Conservation (phyloP, 2,113 vertebrate species). For the Elachura formosa region DNA sequence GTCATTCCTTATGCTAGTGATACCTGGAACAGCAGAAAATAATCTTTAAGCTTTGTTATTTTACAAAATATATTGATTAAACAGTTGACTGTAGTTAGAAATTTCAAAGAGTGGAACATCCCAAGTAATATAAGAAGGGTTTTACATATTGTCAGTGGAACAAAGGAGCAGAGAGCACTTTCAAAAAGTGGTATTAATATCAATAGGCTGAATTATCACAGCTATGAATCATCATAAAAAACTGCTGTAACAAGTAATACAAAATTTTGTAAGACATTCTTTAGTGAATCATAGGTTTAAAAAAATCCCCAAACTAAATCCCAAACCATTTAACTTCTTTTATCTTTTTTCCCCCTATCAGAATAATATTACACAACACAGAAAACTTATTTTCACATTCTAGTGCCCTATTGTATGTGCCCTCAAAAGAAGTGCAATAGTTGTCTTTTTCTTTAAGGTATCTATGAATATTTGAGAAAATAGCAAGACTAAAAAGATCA, state of each 20-base stretch:
- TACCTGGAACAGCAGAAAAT: background rate
- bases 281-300: background rate
- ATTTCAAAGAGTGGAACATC: background rate
- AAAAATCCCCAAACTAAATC: background rate
- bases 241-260: background rate
- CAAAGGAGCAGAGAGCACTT: background rate
- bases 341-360: background rate
- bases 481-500: background rate
- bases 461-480: background rate
- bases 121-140: background rate
- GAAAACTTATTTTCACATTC: background rate
- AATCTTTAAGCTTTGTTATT: background rate
- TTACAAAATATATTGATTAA: background rate
- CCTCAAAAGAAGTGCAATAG: background rate
- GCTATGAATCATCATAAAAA: conserved; percentile 14
- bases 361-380: background rate
- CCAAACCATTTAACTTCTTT: background rate
- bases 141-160: background rate
- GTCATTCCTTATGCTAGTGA: background rate
- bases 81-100: background rate
- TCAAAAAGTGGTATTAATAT: conserved; percentile 26
- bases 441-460: background rate
- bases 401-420: background rate
- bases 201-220: conserved; percentile 19
- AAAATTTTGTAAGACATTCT: background rate